These are phyloP conservation scores for Ammodytes dubius DNA, from an alignment of 2,113 vertebrate species.

Conservation along the genomic window DNA sequence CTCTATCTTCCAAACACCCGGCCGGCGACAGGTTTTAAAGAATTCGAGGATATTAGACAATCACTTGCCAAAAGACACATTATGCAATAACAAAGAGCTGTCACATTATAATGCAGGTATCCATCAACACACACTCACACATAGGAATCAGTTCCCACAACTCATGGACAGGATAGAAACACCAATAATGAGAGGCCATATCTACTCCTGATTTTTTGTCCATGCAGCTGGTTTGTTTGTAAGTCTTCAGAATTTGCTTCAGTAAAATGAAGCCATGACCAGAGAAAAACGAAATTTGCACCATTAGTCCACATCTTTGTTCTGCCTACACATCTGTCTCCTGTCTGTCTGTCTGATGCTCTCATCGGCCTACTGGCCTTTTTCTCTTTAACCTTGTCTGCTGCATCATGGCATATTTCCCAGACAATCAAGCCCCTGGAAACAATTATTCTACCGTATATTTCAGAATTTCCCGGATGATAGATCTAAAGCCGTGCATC, in stretches of 20 bases:
- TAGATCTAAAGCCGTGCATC: neutral
- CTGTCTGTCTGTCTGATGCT: neutral
- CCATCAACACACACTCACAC: slow-evolving; percentile 15
- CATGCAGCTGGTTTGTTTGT: neutral
- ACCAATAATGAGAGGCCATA: neutral
- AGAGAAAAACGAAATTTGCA: neutral
- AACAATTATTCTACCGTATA: slow-evolving; percentile 25
- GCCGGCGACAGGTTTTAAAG: slow-evolving; percentile 23
- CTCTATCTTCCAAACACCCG: slow-evolving; percentile 54
- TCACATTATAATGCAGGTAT: slow-evolving; percentile 11
- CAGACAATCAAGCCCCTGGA: slow-evolving; percentile 61
- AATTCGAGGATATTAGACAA: slow-evolving; percentile 69
- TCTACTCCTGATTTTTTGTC: neutral
- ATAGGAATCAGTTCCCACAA: slow-evolving; percentile 5
- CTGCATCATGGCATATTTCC: slow-evolving; percentile 33
- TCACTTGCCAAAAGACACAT: slow-evolving; percentile 68
- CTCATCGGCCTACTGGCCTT: neutral
- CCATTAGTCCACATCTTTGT: neutral
- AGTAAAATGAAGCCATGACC: neutral
- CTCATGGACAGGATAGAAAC: neutral
- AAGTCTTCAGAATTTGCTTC: neutral
- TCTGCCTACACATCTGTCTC: neutral
- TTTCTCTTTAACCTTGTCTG: slow-evolving; percentile 12
- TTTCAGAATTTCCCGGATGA: slow-evolving; percentile 39
- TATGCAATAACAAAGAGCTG: slow-evolving; percentile 30